phyloP scores from a whole-genome alignment of 2,113 vertebrate genomes.

The Oenanthe oenanthe region DNA sequence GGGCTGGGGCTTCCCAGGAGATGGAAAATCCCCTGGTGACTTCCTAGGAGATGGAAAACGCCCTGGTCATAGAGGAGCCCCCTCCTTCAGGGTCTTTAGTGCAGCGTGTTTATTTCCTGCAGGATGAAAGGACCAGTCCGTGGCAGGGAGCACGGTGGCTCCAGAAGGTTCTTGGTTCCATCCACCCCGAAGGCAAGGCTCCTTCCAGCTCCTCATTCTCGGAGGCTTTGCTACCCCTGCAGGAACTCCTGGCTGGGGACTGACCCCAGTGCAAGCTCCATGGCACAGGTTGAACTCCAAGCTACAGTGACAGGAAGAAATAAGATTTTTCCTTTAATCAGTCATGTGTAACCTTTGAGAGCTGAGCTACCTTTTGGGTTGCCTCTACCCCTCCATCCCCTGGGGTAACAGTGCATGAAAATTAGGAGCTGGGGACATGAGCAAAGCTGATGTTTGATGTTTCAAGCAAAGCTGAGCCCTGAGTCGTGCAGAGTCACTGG shows the following conservation, averaged over 20 bases:
- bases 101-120: not conserved
- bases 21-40: no score
- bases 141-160: not conserved
- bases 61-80: not conserved
- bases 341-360: not conserved
- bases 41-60: not conserved
- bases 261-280: not conserved
- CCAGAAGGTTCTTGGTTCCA: not conserved
- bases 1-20: not conserved
- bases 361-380: not conserved
- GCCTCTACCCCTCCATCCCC: not conserved
- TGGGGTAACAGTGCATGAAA: not conserved
- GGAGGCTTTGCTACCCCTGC: not conserved
- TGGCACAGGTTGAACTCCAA: not conserved
- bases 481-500: not conserved
- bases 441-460: not conserved
- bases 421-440: not conserved
- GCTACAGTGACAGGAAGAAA: not conserved
- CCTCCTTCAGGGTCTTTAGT: not conserved
- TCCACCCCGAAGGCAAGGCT: not conserved
- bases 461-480: not conserved
- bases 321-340: not conserved
- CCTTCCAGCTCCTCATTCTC: not conserved
- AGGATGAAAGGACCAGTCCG: not conserved
- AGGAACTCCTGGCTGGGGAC: not conserved